Conservation (phyloP, 2,113 vertebrate genomes). For the Boleophthalmus pectinirostris region DNA sequence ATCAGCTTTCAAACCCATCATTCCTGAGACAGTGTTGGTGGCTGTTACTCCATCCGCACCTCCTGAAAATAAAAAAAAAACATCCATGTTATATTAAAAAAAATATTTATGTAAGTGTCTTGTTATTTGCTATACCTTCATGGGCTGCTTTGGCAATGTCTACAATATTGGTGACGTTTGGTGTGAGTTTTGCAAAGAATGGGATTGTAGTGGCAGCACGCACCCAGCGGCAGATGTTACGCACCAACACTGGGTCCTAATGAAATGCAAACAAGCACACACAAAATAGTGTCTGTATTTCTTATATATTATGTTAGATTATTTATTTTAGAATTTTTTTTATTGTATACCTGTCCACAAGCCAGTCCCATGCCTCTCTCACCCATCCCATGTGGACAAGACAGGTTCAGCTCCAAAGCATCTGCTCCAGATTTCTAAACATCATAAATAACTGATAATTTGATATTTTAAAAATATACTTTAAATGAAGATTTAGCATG, state of each 20-base stretch:
- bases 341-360: slow-evolving; percentile 86
- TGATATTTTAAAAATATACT: not conserved
- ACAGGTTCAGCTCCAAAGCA: slow-evolving; percentile 94
- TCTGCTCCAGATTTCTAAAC: slow-evolving; percentile 88
- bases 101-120: not conserved
- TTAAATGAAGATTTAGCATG: not conserved
- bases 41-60: slow-evolving; percentile 92
- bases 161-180: slow-evolving; percentile 91
- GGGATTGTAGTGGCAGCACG: slow-evolving; percentile 87
- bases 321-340: not conserved
- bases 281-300: not conserved
- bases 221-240: slow-evolving; percentile 96
- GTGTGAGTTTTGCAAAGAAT: slow-evolving; percentile 97
- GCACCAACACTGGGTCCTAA: slow-evolving; percentile 89
- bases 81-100: not conserved
- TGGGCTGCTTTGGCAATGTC: slow-evolving; percentile 87
- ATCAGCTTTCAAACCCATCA: slow-evolving; percentile 88
- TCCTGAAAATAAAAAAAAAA: slow-evolving; percentile 69
- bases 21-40: slow-evolving; percentile 92
- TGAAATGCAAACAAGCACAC: slow-evolving; percentile 23
- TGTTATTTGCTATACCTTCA: slow-evolving; percentile 78
- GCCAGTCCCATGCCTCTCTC: slow-evolving; percentile 97
- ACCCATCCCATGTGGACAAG: slow-evolving; percentile 96
- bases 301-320: not conserved
- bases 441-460: slow-evolving; percentile 24